Conservation (phyloP, 92 coral and sea anemone species). For the Siderastrea radians region DNA sequence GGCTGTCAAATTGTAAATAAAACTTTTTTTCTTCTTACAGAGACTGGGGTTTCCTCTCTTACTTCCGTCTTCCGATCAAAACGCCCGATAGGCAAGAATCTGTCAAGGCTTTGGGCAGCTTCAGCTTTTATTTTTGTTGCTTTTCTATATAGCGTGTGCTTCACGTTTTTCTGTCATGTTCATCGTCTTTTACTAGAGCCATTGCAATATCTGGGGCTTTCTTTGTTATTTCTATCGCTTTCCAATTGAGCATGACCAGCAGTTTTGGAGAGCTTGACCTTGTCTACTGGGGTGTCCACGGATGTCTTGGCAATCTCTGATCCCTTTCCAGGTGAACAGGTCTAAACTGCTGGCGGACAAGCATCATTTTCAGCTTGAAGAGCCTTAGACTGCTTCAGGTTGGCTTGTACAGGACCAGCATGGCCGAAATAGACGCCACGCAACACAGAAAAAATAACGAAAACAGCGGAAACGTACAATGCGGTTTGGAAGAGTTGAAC, state of each 20-base stretch:
- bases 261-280: not conserved
- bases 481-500: too few species aligned
- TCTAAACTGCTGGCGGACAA: constrained; percentile 4
- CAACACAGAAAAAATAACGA: not conserved
- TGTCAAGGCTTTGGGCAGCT: not conserved
- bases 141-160: not conserved
- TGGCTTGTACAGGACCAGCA: not conserved
- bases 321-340: not conserved
- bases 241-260: not conserved
- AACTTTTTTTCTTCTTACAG: too few species aligned
- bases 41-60: too few species aligned
- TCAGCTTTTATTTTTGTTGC: not conserved
- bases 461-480: not conserved
- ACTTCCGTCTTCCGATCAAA: not conserved
- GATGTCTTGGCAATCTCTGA: not conserved
- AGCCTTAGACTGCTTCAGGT: not conserved
- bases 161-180: not conserved
- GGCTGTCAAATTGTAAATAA: too few species aligned
- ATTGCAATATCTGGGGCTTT: not conserved
- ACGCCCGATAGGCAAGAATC: not conserved
- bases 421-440: not conserved
- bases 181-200: not conserved
- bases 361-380: not conserved
- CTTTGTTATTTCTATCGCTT: not conserved
- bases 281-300: not conserved